Conservation (phyloP, 2,888 invertebrate species). For the Chrysolina haemoptera region DNA sequence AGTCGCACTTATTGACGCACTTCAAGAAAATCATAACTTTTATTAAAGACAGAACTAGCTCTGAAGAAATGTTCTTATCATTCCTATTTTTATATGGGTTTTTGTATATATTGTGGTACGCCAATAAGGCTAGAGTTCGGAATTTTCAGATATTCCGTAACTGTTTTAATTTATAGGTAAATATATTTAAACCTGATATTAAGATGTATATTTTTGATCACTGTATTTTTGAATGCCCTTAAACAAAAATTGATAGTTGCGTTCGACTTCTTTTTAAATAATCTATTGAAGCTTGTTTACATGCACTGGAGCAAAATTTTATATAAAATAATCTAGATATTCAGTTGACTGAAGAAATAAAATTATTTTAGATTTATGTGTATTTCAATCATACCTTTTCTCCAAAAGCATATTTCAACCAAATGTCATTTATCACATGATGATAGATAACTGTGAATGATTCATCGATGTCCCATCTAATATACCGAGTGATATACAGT, state of each 20-base stretch:
- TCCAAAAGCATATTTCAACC: not conserved
- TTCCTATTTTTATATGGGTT: no score
- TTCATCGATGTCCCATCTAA: no score
- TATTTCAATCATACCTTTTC: not conserved
- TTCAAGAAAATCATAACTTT: no score
- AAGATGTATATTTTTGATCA: slow-evolving; percentile 8
- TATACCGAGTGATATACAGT: no score
- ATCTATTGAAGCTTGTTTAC: not conserved
- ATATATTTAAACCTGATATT: not conserved
- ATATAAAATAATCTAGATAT: not conserved
- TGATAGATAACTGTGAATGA: no score
- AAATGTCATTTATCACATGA: no score
- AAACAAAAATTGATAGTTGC: not conserved
- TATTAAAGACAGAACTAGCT: no score
- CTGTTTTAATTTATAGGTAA: not conserved
- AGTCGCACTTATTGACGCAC: no score
- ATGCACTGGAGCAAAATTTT: not conserved
- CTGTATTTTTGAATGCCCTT: not conserved
- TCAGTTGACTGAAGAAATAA: not conserved
- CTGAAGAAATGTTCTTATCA: no score
- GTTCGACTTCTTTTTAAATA: not conserved
- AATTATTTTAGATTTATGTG: not conserved
- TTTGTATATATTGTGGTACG: no score
- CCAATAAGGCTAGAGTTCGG: no score
- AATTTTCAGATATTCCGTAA: no score